phyloP scores from a whole-genome alignment of 2,797 vertebrate species.

The Echiichthys vipera region DNA sequence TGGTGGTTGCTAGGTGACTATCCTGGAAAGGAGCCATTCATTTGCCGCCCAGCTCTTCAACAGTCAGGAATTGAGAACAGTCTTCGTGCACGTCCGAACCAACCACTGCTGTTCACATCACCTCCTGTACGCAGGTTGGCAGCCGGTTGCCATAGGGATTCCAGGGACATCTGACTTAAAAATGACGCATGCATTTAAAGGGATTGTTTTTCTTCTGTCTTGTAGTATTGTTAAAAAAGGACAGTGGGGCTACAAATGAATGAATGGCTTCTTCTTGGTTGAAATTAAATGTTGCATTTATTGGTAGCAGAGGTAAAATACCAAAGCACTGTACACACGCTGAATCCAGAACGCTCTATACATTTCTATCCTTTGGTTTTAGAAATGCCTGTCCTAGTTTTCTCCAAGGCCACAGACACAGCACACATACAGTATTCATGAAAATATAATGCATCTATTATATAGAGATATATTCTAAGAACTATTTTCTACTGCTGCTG shows the following conservation, averaged over 20 bases:
- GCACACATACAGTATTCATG: slow-evolving; percentile 5
- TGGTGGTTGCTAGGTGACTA: slow-evolving; percentile 80
- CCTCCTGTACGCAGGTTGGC: slow-evolving; percentile 68
- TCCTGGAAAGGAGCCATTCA: slow-evolving; percentile 61
- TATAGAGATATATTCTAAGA: not conserved
- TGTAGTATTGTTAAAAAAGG: not conserved
- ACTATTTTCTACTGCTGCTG: not conserved
- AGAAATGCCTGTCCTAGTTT: slow-evolving; percentile 23
- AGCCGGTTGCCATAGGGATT: slow-evolving; percentile 78
- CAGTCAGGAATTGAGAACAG: slow-evolving; percentile 60
- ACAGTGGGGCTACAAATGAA: not conserved
- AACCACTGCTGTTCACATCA: slow-evolving; percentile 59
- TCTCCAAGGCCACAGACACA: slow-evolving; percentile 17
- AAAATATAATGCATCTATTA: not conserved
- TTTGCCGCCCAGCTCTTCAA: slow-evolving; percentile 45
- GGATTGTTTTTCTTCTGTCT: slow-evolving; percentile 25
- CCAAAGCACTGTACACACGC: not conserved
- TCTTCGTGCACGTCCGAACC: slow-evolving; percentile 48
- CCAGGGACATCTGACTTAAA: slow-evolving; percentile 72
- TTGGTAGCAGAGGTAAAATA: not conserved
- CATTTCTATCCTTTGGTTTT: slow-evolving; percentile 2
- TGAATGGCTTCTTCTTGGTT: not conserved
- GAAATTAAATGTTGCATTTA: not conserved
- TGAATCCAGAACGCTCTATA: slow-evolving; percentile 14
- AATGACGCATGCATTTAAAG: slow-evolving; percentile 60